Base-by-base conservation (phyloP, 2,113 vertebrate genomes). In the Herpailurus yagouaroundi region DNA sequence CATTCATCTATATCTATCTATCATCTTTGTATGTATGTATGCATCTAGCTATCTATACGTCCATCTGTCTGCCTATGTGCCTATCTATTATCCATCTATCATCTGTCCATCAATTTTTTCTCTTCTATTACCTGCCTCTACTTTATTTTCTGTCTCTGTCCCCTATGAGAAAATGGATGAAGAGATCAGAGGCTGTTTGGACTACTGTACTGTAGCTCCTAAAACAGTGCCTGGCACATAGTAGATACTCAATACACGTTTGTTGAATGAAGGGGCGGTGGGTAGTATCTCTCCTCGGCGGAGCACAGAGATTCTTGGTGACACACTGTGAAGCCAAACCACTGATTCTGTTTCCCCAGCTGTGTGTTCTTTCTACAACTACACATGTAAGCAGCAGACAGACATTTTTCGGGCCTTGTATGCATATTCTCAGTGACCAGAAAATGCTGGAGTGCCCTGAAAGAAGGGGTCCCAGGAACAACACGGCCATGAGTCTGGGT, bases 221-320 rank as follows among this genome's bases (percentile, higher is more conserved):
- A 0, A 31, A 31, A 8, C 19, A 19, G 15, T 1, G 4, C 36
- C 1, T 7, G 29, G 76, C 29, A 31, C 8, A 1, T 0, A 3
- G 19, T 2, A 55, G 16, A 36, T 36, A 1, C 3, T 48, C 68
- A 9, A 0, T 0, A 0, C 36, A 3, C 12, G 3, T 1, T 0
- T 5, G 38, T 0, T 0, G 36, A 2, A 14, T 19, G 13, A 11
- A 5, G 6, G 16, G 7, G 1, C 3, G 7, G 5, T 7, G 12
- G 21, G 36, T 1, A 11, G 52, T 21, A 0, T 2, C 21, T 4
- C 19, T 27, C 16, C 21, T 5, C 0, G 0, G 1, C 4, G 1
- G 7, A 29, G 16, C 5, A 3, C 5, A n/a, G 74, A 52, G 9
- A 29, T 6, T 14, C 33, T 0, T 1, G 9, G 15, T 36, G 31